A percentile compares a stretch with the other conserved stretches of the same genome.
These are phyloP conservation scores for Pyxicephalus adspersus DNA, from an alignment of 2,113 vertebrate species.

Conservation along the genomic window DNA sequence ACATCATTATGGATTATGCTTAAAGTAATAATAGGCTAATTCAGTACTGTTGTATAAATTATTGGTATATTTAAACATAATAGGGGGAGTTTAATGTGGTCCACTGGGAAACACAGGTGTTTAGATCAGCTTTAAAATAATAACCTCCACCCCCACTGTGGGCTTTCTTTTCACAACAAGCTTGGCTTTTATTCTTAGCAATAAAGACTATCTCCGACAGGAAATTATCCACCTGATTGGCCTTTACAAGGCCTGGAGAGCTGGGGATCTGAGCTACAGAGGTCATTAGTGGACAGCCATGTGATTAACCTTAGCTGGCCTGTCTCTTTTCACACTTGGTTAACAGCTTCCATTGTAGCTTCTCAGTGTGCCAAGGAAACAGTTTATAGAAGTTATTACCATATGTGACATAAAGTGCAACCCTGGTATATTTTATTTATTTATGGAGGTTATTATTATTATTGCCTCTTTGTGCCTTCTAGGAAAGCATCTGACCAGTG, in stretches of 20 bases:
- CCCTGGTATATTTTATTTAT: too few species aligned
- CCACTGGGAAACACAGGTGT: constrained; percentile 83
- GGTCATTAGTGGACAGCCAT: constrained; percentile 83
- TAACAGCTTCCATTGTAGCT: constrained; percentile 80
- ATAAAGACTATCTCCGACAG: constrained; percentile 85
- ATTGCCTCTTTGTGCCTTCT: too few species aligned
- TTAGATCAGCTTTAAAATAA: constrained; percentile 89
- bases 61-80: constrained; percentile 83
- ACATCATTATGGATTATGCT: constrained; percentile 62
- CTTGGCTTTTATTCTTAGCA: constrained; percentile 80
- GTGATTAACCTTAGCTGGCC: constrained; percentile 86
- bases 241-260: constrained; percentile 82
- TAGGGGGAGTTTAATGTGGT: constrained; percentile 80
- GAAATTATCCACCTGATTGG: constrained; percentile 91
- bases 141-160: constrained; percentile 79
- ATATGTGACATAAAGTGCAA: constrained; percentile 66
- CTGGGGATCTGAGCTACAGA: constrained; percentile 78
- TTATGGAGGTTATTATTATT: too few species aligned
- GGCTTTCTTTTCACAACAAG: constrained; percentile 80
- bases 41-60: constrained; percentile 73
- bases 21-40: constrained; percentile 71
- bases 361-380: constrained; percentile 75
- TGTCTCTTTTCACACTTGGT: constrained; percentile 84
- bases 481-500: too few species aligned
- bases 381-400: constrained; percentile 84